Conservation (phyloP, 1,140 invertebrate genomes). For the Sogatella furcifera region DNA sequence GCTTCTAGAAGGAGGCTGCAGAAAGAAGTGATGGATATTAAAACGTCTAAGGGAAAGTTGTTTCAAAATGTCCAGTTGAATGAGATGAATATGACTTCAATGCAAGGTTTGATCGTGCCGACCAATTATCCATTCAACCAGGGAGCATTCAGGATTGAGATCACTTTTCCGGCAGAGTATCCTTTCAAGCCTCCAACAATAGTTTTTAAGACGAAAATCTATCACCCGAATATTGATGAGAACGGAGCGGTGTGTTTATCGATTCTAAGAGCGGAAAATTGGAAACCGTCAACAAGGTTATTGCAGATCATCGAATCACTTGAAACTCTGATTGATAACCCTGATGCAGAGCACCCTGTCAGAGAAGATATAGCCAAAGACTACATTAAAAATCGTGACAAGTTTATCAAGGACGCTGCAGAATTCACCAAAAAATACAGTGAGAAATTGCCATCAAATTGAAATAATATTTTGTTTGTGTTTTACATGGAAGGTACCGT, state of each 20-base stretch:
- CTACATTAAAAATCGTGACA: conserved; percentile 90
- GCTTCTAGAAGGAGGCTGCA: conserved; percentile 11
- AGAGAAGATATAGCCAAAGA: conserved; percentile 94
- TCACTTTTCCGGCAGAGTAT: conserved; percentile 97
- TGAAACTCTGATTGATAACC: conserved; percentile 92
- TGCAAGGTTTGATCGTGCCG: conserved; percentile 88
- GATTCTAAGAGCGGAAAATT: conserved; percentile 96
- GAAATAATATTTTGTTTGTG: too few species aligned
- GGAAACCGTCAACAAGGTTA: conserved; percentile 98
- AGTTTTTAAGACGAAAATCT: conserved; percentile 98
- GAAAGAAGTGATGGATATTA: conserved; percentile 68
- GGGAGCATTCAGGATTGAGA: conserved; percentile 96
- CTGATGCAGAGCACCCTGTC: conserved; percentile 95
- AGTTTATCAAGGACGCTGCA: conserved; percentile 97
- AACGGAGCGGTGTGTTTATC: conserved; percentile 96
- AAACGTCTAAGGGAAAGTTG: conserved; percentile 75
- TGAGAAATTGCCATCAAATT: conserved; percentile 52
- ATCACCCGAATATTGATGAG: conserved; percentile 99
- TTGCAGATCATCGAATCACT: conserved; percentile 97
- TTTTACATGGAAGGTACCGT: too few species aligned
- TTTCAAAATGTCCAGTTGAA: conserved; percentile 80
- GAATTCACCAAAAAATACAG: conserved; percentile 96
- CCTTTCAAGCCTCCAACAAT: conserved; percentile 99
- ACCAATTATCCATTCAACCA: conserved; percentile 97
- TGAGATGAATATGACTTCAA: conserved; percentile 85